Conservation (phyloP, 2,888 invertebrate species). For the Psylliodes chrysocephalus region DNA sequence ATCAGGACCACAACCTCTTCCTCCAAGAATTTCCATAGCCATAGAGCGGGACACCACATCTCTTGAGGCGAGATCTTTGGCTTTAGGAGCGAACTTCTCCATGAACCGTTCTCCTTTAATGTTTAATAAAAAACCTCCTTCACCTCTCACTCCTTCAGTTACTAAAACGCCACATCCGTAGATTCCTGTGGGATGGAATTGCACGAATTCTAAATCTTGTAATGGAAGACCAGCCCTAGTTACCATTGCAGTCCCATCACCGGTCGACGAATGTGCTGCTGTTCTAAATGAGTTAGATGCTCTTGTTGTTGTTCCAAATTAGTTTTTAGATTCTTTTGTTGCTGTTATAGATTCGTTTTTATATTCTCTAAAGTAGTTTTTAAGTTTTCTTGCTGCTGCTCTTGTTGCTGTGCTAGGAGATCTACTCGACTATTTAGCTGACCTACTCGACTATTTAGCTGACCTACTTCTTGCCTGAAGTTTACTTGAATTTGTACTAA, state of each 20-base stretch:
- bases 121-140: conserved; percentile 95
- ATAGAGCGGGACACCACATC: conserved; percentile 86
- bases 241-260: conserved; percentile 95
- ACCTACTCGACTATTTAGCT: too few relatives aligned
- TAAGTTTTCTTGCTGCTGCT: too few relatives aligned
- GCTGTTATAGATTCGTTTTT: too few relatives aligned
- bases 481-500: too few relatives aligned
- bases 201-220: conserved; percentile 97
- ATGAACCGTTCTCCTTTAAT: conserved; percentile 95
- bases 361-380: too few relatives aligned
- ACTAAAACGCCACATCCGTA: conserved; percentile 97
- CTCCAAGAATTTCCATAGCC: conserved; percentile 75
- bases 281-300: too few relatives aligned
- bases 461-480: too few relatives aligned
- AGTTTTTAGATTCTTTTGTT: too few relatives aligned
- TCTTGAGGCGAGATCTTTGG: conserved; percentile 95
- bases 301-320: too few relatives aligned
- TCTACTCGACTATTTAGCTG: too few relatives aligned
- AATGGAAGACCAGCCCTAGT: conserved; percentile 90
- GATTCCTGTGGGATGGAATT: conserved; percentile 69
- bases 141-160: conserved; percentile 95
- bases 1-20: conserved; percentile 69
- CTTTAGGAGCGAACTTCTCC: conserved; percentile 96
- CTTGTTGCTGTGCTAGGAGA: too few relatives aligned
- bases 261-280: conserved; percentile 96